phyloP scores from a whole-genome alignment of 2,797 vertebrate species.

The Coluber constrictor region DNA sequence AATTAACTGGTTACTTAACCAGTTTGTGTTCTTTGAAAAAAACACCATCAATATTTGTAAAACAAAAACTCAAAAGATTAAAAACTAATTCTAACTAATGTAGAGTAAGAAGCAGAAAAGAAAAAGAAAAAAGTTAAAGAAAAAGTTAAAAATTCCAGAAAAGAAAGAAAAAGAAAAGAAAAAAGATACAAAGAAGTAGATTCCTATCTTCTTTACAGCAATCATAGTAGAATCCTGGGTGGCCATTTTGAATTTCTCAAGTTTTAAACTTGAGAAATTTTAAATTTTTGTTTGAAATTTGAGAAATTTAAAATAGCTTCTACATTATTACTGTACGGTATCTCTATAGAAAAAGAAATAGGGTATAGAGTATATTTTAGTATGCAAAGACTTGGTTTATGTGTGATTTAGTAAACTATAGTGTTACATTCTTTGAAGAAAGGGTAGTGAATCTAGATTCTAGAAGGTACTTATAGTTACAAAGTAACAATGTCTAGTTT shows the following conservation, averaged over 20 bases:
- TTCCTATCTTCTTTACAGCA: background rate
- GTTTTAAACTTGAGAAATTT: background rate
- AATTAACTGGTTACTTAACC: background rate
- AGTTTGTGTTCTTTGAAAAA: background rate
- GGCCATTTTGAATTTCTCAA: background rate
- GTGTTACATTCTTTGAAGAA: background rate
- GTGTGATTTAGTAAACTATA: background rate
- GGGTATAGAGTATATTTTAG: background rate
- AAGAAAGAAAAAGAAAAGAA: background rate
- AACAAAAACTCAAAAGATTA: background rate
- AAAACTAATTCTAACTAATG: background rate
- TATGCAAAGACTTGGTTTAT: background rate
- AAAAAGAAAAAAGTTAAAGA: background rate
- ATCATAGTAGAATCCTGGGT: background rate
- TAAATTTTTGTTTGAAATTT: background rate
- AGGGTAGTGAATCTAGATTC: background rate
- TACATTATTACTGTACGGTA: background rate
- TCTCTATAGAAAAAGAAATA: background rate
- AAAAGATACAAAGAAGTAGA: background rate
- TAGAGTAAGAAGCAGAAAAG: background rate
- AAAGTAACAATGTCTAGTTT: background rate
- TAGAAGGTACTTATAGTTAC: background rate
- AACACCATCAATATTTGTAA: background rate
- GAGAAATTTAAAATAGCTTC: background rate
- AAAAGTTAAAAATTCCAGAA: background rate